A percentile compares a stretch with the other conserved stretches of the same genome.
Evolutionary conservation across 2,113 vertebrate species (phyloP).

Genomic region (Apus apus): DNA sequence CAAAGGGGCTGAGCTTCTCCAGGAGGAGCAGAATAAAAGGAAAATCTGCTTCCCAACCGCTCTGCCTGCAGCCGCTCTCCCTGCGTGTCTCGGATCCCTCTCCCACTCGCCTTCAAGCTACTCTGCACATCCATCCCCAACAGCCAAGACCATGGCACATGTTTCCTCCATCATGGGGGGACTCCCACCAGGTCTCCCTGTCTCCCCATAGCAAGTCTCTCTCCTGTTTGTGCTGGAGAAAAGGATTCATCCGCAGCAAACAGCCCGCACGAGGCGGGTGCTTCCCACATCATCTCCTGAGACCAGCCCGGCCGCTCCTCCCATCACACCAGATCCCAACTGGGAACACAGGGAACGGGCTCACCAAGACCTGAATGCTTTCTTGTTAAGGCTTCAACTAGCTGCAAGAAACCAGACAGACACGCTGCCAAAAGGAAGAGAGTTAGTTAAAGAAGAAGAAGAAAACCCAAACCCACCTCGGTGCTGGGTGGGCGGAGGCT

Average conservation of each 20-base stretch:
- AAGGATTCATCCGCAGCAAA: not conserved
- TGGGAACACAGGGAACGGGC: not conserved
- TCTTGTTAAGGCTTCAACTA: slow-evolving; percentile 37
- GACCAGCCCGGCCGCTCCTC: not conserved
- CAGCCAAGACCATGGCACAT: not conserved
- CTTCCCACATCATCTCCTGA: not conserved
- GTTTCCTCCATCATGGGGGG: not conserved
- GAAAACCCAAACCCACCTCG: not conserved
- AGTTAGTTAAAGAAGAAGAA: not conserved
- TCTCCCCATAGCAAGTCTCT: not conserved
- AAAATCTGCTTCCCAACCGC: not conserved
- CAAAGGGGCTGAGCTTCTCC: not conserved
- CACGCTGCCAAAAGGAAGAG: not conserved
- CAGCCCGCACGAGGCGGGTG: rapidly evolving
- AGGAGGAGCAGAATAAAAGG: not conserved
- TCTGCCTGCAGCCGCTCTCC: not conserved
- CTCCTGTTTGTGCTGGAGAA: not conserved
- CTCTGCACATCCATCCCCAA: not conserved
- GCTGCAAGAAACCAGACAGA: slow-evolving; percentile 27
- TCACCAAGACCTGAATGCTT: not conserved
- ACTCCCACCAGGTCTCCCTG: not conserved
- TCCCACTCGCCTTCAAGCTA: rapidly evolving
- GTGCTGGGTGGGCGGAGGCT: rapidly evolving
- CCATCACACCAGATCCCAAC: not conserved
- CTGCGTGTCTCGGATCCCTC: rapidly evolving